Evolutionary conservation across 2,113 vertebrate species (phyloP).

Genomic region (Carassius gibelio): DNA sequence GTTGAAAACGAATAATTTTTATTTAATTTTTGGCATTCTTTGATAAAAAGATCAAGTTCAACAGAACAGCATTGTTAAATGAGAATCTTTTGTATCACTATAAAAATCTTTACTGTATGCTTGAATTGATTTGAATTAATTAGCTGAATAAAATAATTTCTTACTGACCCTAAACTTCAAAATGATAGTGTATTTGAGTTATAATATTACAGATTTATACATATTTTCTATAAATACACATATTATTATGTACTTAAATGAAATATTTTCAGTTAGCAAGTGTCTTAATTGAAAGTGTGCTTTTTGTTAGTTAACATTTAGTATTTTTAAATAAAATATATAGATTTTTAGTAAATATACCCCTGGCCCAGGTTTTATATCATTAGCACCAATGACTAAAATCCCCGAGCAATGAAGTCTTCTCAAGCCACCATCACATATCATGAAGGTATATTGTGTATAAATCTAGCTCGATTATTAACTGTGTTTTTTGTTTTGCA

Average conservation of each 20-base stretch:
- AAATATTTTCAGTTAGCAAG: not conserved
- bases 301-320: not conserved
- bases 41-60: too few relatives aligned
- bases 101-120: too few relatives aligned
- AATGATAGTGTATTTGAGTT: not conserved
- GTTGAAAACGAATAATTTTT: too few relatives aligned
- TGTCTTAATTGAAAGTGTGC: not conserved
- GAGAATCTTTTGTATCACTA: too few relatives aligned
- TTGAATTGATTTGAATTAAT: too few relatives aligned
- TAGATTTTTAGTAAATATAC: not conserved
- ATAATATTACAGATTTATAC: not conserved
- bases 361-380: not conserved
- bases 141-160: too few relatives aligned
- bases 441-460: not conserved
- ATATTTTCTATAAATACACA: not conserved
- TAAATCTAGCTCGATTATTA: not conserved
- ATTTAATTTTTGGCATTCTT: too few relatives aligned
- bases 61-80: not conserved
- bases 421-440: not conserved
- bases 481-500: not conserved
- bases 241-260: not conserved
- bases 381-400: not conserved
- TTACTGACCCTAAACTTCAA: too few relatives aligned
- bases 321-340: not conserved
- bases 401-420: not conserved